Evolutionary conservation across 2,888 invertebrate species (phyloP).

Genomic region (Drosophila anomelani): DNA sequence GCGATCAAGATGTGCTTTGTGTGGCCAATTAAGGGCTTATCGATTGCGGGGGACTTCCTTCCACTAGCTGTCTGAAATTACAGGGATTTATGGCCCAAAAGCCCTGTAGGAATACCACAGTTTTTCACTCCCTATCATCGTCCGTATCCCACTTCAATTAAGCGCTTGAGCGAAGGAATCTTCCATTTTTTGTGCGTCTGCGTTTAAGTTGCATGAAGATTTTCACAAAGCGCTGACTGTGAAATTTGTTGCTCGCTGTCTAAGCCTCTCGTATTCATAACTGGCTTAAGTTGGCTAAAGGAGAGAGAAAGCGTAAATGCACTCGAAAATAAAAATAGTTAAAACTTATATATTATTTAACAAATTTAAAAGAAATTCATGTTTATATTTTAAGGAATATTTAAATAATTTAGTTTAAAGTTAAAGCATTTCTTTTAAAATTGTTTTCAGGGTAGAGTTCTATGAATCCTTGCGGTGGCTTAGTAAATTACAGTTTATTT

Average conservation of each 20-base stretch:
- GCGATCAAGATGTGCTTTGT: conserved; percentile 52
- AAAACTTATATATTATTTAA: neutral
- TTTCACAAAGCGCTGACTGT: conserved; percentile 64
- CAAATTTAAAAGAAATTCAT: neutral
- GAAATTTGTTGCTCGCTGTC: conserved; percentile 52
- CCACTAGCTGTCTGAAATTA: conserved; percentile 21
- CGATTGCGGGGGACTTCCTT: conserved; percentile 51
- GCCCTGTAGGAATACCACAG: conserved; percentile 17
- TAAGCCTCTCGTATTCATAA: conserved; percentile 63
- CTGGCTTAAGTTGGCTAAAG: conserved; percentile 48
- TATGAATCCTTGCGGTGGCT: neutral
- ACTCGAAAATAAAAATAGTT: neutral
- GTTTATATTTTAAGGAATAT: neutral
- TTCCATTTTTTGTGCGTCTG: conserved; percentile 18
- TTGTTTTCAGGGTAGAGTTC: neutral
- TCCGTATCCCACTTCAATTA: conserved; percentile 60
- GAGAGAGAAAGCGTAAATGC: neutral
- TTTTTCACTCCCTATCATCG: conserved; percentile 19
- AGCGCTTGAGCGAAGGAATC: conserved; percentile 58
- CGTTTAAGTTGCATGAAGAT: conserved; percentile 50
- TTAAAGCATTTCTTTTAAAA: neutral
- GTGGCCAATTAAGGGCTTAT: conserved; percentile 70
- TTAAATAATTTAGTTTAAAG: neutral
- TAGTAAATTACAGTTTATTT: neutral
- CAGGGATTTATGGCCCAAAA: conserved; percentile 35